Evolutionary conservation across 37 sponge, comb jelly and placozoan genomes (phyloP), one percentile per base, ranked within the genome.

Genomic region (Trichoplax adhaerens): DNA sequence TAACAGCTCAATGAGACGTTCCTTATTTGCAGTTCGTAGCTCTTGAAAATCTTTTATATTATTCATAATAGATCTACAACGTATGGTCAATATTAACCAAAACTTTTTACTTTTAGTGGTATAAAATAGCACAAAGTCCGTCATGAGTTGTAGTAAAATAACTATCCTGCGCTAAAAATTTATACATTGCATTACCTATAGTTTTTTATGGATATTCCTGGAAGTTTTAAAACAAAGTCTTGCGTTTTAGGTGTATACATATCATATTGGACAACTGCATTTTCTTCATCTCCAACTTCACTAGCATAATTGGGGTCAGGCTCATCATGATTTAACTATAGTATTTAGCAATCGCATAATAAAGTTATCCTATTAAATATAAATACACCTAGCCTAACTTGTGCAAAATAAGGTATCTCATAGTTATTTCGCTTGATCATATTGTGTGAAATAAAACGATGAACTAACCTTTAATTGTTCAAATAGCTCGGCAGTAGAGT

Each of bases 401-500:
- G 7, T 69, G 5, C 54, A 5, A 69, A 7, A 69, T 68, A 48
- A 52, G 7, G 50, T 48, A 5, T 47, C 10, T 57, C n/a, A 70
- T 55, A 4, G 12, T 4, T 70, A 2, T 7, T 48, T 12, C 29
- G 29, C 29, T 29, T 29, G 29, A 29, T 29, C 29, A 29, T 29
- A 29, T 29, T 29, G 29, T 29, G 29, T 29, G 29, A 29, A 29
- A 29, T 29, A 29, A 29, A 29, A 29, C 29, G 29, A 29, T 29
- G 29, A 29, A 0, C 66, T 3, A 66, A 89, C 91, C 82, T 94
- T 94, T 29, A 94, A 76, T 54, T 75, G 79, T 48, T 84, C 78
- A 79, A 94, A 89, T 1, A 94, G 77, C 61, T 84, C 87, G 29
- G 90, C 90, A 52, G 95, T 84, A 12, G 85, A 80, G 77, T 94